A percentile compares a stretch with the other conserved stretches of the same genome.
These are phyloP conservation scores for Galeopterus variegatus DNA, from an alignment of 2,113 vertebrate species.

Conservation along the genomic window DNA sequence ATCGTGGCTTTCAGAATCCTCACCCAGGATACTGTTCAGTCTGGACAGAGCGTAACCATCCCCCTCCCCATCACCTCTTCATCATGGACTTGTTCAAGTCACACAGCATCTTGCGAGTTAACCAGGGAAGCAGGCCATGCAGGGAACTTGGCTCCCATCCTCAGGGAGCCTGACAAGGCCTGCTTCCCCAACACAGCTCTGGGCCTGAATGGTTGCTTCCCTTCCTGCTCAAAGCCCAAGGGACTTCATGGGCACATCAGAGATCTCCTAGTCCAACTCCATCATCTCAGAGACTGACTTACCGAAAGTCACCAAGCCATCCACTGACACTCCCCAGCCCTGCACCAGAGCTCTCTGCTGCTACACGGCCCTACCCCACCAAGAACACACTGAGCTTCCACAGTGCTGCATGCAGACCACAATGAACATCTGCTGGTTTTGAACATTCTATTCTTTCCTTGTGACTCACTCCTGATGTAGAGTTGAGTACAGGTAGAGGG, in stretches of 20 bases:
- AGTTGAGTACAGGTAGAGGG: not conserved
- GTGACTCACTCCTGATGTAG: not conserved
- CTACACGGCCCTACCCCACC: rapidly evolving
- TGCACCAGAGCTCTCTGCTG: not conserved
- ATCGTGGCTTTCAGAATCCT: not conserved
- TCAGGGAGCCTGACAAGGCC: not conserved
- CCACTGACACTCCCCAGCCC: not conserved
- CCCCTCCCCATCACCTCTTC: not conserved
- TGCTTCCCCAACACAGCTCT: not conserved
- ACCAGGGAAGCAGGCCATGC: not conserved
- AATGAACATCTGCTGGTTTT: not conserved
- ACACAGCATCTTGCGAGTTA: not conserved
- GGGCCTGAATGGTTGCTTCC: not conserved
- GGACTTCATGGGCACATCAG: not conserved
- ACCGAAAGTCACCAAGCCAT: not conserved
- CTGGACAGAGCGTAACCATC: not conserved
- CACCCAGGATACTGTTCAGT: not conserved
- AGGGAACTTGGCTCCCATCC: not conserved
- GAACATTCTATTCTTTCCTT: not conserved
- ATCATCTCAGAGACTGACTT: not conserved
- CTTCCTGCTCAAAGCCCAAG: not conserved
- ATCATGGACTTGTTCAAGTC: not conserved
- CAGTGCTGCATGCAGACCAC: not conserved
- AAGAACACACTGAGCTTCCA: no score
- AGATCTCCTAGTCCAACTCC: not conserved